These are phyloP conservation scores for Upupa epops DNA, from an alignment of 2,113 vertebrate species.

Conservation along the genomic window DNA sequence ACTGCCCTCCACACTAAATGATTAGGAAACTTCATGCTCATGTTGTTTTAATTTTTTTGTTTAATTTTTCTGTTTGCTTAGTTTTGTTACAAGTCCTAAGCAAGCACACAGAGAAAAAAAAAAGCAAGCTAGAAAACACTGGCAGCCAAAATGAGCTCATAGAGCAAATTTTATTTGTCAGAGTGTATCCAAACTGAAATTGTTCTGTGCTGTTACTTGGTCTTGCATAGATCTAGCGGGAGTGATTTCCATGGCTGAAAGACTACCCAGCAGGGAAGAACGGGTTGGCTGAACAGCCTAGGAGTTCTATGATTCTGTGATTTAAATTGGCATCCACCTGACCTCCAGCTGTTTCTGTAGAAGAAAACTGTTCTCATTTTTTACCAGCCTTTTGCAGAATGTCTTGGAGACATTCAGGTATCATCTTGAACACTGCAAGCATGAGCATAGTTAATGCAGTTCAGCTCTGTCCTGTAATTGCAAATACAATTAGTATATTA, in stretches of 20 bases:
- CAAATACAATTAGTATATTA: not conserved
- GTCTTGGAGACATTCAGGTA: not conserved
- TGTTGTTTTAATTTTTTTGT: not conserved
- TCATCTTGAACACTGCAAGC: not conserved
- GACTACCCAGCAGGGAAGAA: not conserved
- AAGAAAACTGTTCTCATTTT: not conserved
- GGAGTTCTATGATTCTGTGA: too few relatives aligned
- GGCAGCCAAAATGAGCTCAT: not conserved
- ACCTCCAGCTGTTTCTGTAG: not conserved
- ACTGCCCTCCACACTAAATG: not conserved
- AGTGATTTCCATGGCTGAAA: not conserved
- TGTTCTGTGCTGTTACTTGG: not conserved
- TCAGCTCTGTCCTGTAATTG: not conserved
- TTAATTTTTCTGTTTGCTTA: not conserved
- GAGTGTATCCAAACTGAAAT: not conserved
- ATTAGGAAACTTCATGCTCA: not conserved
- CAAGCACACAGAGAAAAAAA: not conserved
- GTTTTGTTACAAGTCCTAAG: not conserved
- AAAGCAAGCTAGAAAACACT: not conserved
- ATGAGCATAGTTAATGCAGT: not conserved
- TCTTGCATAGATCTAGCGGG: not conserved
- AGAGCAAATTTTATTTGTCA: not conserved
- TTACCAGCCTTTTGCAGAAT: not conserved
- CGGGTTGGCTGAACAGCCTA: too few relatives aligned
- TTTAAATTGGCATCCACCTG: not conserved